Evolutionary conservation across 2,113 vertebrate species (phyloP).

Genomic region (Ceyx cyanopectus): DNA sequence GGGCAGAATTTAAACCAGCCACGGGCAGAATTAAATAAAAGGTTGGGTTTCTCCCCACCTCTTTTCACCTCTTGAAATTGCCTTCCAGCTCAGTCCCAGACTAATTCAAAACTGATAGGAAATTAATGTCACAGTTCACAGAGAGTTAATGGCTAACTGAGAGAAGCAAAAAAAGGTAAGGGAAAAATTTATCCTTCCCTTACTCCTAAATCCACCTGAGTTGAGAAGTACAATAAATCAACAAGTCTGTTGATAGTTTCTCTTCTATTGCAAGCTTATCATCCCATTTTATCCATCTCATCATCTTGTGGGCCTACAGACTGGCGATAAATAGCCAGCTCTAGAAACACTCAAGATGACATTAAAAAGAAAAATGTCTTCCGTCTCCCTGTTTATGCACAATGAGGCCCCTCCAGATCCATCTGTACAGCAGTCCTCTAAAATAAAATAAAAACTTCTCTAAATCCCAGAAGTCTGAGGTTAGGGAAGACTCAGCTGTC

Average conservation of each 20-base stretch:
- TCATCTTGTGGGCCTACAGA: conserved; percentile 56
- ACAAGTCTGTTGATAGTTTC: conserved; percentile 52
- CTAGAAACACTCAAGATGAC: conserved; percentile 36
- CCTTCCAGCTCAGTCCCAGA: conserved; percentile 63
- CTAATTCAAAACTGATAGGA: conserved; percentile 74
- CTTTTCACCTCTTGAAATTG: conserved; percentile 70
- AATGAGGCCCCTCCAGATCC: neutral
- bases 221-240: conserved; percentile 70
- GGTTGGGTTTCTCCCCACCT: neutral
- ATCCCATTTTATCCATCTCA: conserved; percentile 73
- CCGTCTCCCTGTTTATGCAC: neutral
- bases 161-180: conserved; percentile 38
- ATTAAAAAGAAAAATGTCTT: conserved; percentile 40
- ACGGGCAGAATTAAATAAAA: conserved; percentile 55
- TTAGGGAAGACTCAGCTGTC: neutral
- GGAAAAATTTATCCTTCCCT: conserved; percentile 64
- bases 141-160: conserved; percentile 68
- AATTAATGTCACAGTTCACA: conserved; percentile 67
- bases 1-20: conserved; percentile 55
- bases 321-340: conserved; percentile 47
- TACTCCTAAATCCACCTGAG: conserved; percentile 61
- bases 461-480: neutral
- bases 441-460: neutral
- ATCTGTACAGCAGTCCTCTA: neutral
- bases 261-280: conserved; percentile 57